A percentile compares a stretch with the other conserved stretches of the same genome.
These are phyloP conservation scores for Lagopus muta DNA, from an alignment of 2,113 vertebrate genomes.

Conservation along the genomic window DNA sequence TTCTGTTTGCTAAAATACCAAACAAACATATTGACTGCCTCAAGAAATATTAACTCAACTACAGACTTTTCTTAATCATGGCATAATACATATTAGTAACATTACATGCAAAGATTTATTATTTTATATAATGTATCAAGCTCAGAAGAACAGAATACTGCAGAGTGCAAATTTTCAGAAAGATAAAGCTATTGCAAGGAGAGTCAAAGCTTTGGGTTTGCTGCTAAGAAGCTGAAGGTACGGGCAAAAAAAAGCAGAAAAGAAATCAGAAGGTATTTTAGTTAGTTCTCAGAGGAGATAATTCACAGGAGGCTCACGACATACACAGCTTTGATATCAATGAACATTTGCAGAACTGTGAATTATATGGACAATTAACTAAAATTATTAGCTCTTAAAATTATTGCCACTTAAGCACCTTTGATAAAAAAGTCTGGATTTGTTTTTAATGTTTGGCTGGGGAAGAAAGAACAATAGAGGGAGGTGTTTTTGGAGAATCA, in stretches of 20 bases:
- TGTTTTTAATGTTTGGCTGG: conserved; percentile 10
- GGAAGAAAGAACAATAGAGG: conserved; percentile 10
- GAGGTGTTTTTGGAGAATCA: not conserved
- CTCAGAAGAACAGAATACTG: conserved; percentile 33
- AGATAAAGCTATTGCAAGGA: conserved; percentile 15
- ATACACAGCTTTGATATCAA: not conserved
- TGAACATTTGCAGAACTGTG: not conserved
- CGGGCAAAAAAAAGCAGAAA: conserved; percentile 52
- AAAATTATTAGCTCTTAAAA: not conserved
- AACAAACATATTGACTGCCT: not conserved
- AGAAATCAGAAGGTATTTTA: conserved; percentile 23
- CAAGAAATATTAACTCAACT: conserved; percentile 13
- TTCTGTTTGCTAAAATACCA: not conserved
- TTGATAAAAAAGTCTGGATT: not conserved
- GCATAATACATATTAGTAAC: conserved; percentile 59
- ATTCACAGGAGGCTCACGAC: conserved; percentile 9
- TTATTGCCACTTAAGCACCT: conserved; percentile 1
- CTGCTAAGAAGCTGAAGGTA: conserved; percentile 64
- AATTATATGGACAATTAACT: conserved; percentile 14
- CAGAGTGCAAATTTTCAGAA: conserved; percentile 39
- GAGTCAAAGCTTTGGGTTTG: conserved; percentile 56
- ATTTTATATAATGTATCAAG: not conserved
- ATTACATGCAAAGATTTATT: conserved; percentile 58
- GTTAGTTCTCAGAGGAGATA: conserved; percentile 41
- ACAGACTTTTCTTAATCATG: not conserved